Percentiles rank a stretch among this genome's conserved stretches.
Evolutionary conservation across 2,797 vertebrate genomes (phyloP).

Genomic region (Pseudochirops corinnae): DNA sequence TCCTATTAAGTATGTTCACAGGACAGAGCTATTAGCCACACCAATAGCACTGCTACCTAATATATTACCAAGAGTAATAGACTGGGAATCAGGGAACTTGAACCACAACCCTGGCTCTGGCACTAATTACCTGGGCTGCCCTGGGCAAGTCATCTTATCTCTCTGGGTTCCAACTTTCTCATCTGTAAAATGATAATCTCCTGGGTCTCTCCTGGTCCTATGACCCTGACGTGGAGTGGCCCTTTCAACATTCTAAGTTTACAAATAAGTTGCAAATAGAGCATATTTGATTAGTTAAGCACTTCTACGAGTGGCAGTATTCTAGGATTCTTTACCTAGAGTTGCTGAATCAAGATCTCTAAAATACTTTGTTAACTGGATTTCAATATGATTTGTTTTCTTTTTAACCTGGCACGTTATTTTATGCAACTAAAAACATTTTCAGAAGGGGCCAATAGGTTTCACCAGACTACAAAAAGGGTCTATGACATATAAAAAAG

Average conservation of each 20-base stretch:
- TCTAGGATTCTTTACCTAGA: not conserved
- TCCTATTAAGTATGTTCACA: not conserved
- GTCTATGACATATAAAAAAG: not conserved
- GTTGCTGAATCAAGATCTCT: not conserved
- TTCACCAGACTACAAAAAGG: not conserved
- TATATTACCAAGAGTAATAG: not conserved
- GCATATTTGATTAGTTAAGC: not conserved
- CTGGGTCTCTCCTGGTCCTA: not conserved
- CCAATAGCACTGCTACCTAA: not conserved
- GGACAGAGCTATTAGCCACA: not conserved
- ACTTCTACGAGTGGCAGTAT: not conserved
- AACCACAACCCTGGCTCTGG: not conserved
- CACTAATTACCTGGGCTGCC: not conserved
- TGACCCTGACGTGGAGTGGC: not conserved
- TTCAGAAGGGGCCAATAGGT: not conserved
- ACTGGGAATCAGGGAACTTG: not conserved
- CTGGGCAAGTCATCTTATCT: not conserved
- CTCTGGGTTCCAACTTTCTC: not conserved
- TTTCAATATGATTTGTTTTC: not conserved
- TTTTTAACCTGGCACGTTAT: not conserved
- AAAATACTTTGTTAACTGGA: not conserved
- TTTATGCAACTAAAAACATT: not conserved
- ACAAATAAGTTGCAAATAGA: not conserved
- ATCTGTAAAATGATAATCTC: not conserved
- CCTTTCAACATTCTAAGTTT: slow-evolving; percentile 20